Base-by-base conservation (phyloP, 2,888 invertebrate genomes). In the Platyscelio sp. region DNA sequence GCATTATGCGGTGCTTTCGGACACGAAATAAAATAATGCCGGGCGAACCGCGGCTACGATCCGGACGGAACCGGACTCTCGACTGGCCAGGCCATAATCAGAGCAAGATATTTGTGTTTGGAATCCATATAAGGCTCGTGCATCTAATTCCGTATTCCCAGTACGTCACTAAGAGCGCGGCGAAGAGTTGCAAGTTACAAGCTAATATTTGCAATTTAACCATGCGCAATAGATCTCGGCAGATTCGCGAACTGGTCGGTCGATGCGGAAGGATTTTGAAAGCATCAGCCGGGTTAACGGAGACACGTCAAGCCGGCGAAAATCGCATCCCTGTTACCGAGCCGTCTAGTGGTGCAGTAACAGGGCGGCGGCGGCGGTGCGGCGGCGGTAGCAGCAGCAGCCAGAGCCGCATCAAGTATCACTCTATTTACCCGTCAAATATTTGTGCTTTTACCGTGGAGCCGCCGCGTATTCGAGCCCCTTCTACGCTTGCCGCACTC, bases 381-480 rank as follows among this genome's bases (percentile, higher is more conserved):
- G 87, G 83, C 82, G 65, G 46, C 58, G 46, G 60, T 46, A 24
- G 75, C 56, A 78, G 74, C 87, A 83, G 86, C 90, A 90, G 90
- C 89, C 88, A 88, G 91, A 89, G 87, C 91, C 89, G 92, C 91
- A 93, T 93, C 92, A 92, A 93, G 93, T 93, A 93, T 92, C 93
- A 92, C 91, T 92, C 93, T 93, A 93, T 93, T 93, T 93, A 92
- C 93, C 92, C 92, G 91, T 93, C 93, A 93, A 93, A 93, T 93
- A 93, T 93, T 93, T 93, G 93, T 92, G 93, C 93, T 93, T 93
- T 93, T 93, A 93, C 92, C 92, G 91, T 92, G 90, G 89, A 92
- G 89, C 91, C 89, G 88, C 87, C 83, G 86, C 91, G 90, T 91
- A 91, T 90, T 91, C 90, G 88, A 87, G 87, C 87, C 88, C 89